Base-by-base conservation (phyloP, 2,888 invertebrate species). In the Drosophila paramelanica region DNA sequence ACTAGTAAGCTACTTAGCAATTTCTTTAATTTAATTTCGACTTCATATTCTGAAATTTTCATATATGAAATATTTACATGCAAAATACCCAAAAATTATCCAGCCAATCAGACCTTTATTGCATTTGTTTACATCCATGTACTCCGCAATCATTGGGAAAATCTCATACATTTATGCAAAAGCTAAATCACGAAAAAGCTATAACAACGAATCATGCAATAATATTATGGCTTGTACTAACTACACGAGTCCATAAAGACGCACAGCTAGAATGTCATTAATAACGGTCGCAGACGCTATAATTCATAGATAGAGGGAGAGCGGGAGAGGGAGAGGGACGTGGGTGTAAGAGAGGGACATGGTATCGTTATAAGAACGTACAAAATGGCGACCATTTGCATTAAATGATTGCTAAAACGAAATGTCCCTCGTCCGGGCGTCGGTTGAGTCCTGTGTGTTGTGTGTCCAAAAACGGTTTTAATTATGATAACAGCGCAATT, bases 401-500 rank as follows among this genome's bases (percentile, higher is more conserved):
- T 84, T 85, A 84, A 84, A 88, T 84, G 88, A 86, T 88, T 88
- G 86, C 88, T 71, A 80, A 82, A 86, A 77, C 81, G 73, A 66
- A 86, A 67, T 68, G 59, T 50, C 36, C 51, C 53, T 50, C 46
- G 14, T 23, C 42, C 33, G 31, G 45, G n/a, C 3, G 49, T 23
- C 23, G 33, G 31, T 38, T 23, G 41, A 23, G 38, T 49, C 46
- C 46, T 55, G 52, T 66, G 61, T 66, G 39, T 60, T 67, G 75
- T 67, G 75, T 64, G 83, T 69, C 84, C 88, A 86, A 86, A 88
- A 88, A 88, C 79, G 84, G 47, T 90, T 89, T 90, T 89, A 89
- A 89, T 89, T 89, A 89, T 89, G 90, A 90, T 89, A 89, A 89
- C 89, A 89, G 81, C 88, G 89, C 90, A 89, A 89, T 89, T 89